Evolutionary conservation across 2,888 invertebrate species (phyloP).

Genomic region (Dilophus febrilis): DNA sequence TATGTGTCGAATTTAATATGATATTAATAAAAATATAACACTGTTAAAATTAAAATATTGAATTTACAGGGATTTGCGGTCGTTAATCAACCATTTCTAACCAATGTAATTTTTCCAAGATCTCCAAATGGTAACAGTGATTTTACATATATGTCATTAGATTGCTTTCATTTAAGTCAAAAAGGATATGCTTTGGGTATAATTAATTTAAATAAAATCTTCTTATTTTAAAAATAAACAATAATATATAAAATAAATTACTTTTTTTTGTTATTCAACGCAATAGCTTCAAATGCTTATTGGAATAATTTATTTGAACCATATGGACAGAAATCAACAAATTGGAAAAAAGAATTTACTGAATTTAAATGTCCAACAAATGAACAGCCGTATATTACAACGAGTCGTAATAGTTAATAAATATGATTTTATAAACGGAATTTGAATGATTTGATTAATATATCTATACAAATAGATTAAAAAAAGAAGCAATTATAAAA

Average conservation of each 20-base stretch:
- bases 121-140: slow-evolving; percentile 30
- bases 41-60: neutral
- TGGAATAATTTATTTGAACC: slow-evolving; percentile 46
- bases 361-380: slow-evolving; percentile 23
- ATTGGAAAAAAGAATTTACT: slow-evolving; percentile 17
- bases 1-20: slow-evolving; percentile 2
- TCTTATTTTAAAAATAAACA: neutral
- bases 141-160: slow-evolving; percentile 34
- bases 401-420: slow-evolving; percentile 19
- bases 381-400: slow-evolving; percentile 21
- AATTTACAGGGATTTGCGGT: slow-evolving; percentile 37
- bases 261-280: no score
- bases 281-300: slow-evolving; percentile 34
- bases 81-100: slow-evolving; percentile 34
- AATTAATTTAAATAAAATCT: neutral
- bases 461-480: no score
- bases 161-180: slow-evolving; percentile 48
- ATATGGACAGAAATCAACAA: slow-evolving; percentile 30
- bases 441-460: no score
- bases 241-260: neutral
- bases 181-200: slow-evolving; percentile 37
- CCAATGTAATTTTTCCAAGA: slow-evolving; percentile 28
- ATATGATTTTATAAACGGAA: neutral
- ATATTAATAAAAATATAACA: slow-evolving; percentile 1
- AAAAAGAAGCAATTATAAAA: no score